A percentile compares a stretch with the other conserved stretches of the same genome.
Conservation (phyloP, 2,113 vertebrate genomes). For the Chascanopsetta lugubris region DNA sequence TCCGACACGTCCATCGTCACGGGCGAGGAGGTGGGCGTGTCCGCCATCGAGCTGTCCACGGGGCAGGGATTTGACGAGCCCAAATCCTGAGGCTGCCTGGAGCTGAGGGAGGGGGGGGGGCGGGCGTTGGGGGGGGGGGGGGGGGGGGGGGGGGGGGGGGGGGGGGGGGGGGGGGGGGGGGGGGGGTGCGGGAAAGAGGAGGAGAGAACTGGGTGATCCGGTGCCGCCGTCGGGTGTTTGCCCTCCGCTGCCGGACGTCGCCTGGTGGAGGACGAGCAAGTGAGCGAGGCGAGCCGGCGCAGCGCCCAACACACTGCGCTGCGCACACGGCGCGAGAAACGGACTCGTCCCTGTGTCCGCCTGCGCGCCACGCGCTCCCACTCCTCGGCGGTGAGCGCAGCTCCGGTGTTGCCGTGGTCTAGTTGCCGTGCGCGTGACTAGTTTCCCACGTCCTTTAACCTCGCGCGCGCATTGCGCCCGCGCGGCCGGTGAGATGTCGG, state of each 20-base stretch:
- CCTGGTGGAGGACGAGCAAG: constrained; percentile 75
- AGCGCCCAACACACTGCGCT: constrained; percentile 72
- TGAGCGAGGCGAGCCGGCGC: constrained; percentile 39
- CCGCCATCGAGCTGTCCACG: constrained; percentile 87
- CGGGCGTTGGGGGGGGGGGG: no score
- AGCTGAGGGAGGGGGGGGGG: constrained; percentile 53
- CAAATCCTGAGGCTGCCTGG: constrained; percentile 85
- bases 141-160: no score
- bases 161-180: no score
- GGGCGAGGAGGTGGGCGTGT: constrained; percentile 88
- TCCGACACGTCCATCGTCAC: constrained; percentile 90
- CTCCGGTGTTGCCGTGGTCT: constrained; percentile 20
- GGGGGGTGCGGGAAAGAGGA: no score
- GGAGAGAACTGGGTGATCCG: constrained; percentile 47
- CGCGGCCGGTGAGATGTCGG: not conserved
- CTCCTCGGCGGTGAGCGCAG: constrained; percentile 21
- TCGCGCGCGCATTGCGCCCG: constrained; percentile 14
- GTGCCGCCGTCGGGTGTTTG: constrained; percentile 4
- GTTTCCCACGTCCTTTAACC: constrained; percentile 7
- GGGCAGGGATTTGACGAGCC: constrained; percentile 87
- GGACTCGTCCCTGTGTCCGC: constrained; percentile 4
- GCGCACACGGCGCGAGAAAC: constrained; percentile 55
- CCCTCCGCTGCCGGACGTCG: constrained; percentile 68
- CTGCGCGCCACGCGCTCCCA: constrained; percentile 17
- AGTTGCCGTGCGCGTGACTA: constrained; percentile 13